Evolutionary conservation across 2,888 invertebrate species (phyloP).

Genomic region (Lasioglossum malachurum): DNA sequence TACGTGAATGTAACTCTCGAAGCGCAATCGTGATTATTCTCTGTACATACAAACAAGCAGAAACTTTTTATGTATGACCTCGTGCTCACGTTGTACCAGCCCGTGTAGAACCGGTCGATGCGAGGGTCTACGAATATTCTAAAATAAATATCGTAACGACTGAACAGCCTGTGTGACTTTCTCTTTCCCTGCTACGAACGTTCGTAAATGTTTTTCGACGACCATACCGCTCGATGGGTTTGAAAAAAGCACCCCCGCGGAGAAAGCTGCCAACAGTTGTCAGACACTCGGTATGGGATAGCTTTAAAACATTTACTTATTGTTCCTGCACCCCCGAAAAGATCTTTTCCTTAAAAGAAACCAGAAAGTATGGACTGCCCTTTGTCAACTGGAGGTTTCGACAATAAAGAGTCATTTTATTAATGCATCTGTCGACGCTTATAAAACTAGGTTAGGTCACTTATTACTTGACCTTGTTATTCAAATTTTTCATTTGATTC

Average conservation of each 20-base stretch:
- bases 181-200: neutral
- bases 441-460: no score
- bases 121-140: constrained; percentile 59
- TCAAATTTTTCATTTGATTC: neutral
- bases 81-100: constrained; percentile 33
- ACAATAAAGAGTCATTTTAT: no score
- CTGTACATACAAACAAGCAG: constrained; percentile 54
- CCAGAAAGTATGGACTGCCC: no score
- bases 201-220: neutral
- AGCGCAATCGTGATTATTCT: constrained; percentile 54
- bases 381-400: no score
- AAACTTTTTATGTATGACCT: constrained; percentile 66
- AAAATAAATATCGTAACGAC: constrained; percentile 65
- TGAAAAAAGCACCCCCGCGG: neutral
- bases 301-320: neutral
- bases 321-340: neutral
- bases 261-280: neutral
- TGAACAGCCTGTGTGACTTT: constrained; percentile 28
- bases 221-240: neutral
- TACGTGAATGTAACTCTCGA: constrained; percentile 45
- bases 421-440: no score
- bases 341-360: no score
- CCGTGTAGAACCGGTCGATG: constrained; percentile 38
- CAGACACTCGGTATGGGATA: neutral
- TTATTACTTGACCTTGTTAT: neutral